phyloP scores from a whole-genome alignment of 1,140 invertebrate genomes.

The Brachionus asplanchnoidis region DNA sequence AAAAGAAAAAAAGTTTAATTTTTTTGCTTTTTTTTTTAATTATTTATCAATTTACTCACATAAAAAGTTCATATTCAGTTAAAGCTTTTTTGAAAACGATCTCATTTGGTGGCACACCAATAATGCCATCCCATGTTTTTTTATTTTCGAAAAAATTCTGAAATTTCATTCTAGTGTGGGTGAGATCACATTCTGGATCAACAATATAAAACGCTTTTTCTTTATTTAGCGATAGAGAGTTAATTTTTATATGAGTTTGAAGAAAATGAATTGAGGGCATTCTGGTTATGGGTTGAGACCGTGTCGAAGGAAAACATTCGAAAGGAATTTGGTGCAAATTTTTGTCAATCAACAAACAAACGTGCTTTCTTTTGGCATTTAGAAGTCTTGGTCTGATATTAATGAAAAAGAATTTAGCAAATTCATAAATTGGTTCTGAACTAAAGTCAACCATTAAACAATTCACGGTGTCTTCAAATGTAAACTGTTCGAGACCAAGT shows the following conservation, averaged over 20 bases:
- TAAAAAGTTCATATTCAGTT: slow-evolving; percentile 24
- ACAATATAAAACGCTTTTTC: slow-evolving; percentile 41
- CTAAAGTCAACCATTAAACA: neutral
- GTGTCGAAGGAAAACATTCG: slow-evolving; percentile 18
- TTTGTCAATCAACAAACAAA: slow-evolving; percentile 39
- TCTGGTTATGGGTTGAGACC: neutral
- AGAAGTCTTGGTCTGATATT: neutral
- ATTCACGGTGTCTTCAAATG: neutral
- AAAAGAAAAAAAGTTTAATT: neutral
- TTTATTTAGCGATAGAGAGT: slow-evolving; percentile 7
- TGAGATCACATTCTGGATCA: slow-evolving; percentile 37
- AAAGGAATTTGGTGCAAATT: slow-evolving; percentile 39
- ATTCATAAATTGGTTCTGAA: neutral
- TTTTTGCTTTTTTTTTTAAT: neutral
- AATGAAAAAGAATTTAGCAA: neutral
- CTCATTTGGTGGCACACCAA: slow-evolving; percentile 9
- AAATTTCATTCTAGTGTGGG: slow-evolving; percentile 37
- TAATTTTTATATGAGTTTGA: slow-evolving; percentile 34
- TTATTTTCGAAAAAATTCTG: slow-evolving; percentile 25
- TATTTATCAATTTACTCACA: neutral
- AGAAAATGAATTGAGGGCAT: slow-evolving; percentile 41
- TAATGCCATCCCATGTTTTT: slow-evolving; percentile 36
- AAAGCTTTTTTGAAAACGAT: slow-evolving; percentile 13
- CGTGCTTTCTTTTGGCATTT: slow-evolving; percentile 22
- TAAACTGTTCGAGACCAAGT: neutral